phyloP scores from a whole-genome alignment of 92 coral and sea anemone species.

The Heteractis magnifica region DNA sequence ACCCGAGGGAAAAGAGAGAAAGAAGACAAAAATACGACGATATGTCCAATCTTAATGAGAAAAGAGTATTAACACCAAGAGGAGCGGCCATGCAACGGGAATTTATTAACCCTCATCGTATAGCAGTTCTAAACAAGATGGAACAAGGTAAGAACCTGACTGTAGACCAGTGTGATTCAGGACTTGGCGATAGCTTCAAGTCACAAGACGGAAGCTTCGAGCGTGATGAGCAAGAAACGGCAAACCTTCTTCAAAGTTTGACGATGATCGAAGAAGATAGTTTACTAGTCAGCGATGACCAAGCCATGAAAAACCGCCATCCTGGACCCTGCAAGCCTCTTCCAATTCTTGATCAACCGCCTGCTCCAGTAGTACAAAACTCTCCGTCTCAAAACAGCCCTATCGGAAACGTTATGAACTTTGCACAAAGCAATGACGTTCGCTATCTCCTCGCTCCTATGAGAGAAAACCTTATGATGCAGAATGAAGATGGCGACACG shows the following conservation, averaged over 20 bases:
- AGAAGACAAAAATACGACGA: background rate
- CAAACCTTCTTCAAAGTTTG: background rate
- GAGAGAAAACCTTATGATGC: conserved; percentile 45
- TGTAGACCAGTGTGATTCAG: conserved; percentile 68
- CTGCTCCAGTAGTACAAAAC: background rate
- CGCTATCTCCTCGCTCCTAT: conserved; percentile 78
- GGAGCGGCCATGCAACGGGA: conserved; percentile 46
- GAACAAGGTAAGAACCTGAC: background rate
- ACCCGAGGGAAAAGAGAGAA: background rate
- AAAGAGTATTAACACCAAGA: conserved; percentile 46
- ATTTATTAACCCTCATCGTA: background rate
- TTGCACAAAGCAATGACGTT: conserved; percentile 70
- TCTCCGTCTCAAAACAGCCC: conserved; percentile 4
- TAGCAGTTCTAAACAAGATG: background rate
- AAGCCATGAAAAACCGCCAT: conserved; percentile 20
- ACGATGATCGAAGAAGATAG: background rate
- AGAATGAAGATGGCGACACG: conserved; percentile 98
- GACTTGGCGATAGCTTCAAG: conserved; percentile 63
- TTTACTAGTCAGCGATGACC: background rate
- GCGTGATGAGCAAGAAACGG: conserved; percentile 11
- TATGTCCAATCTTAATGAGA: background rate
- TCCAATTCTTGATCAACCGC: background rate
- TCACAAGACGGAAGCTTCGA: conserved; percentile 39
- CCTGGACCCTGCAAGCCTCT: conserved; percentile 12
- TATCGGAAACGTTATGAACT: conserved; percentile 59